Conservation (phyloP, 2,797 vertebrate species). For the Orestias chungarensis region DNA sequence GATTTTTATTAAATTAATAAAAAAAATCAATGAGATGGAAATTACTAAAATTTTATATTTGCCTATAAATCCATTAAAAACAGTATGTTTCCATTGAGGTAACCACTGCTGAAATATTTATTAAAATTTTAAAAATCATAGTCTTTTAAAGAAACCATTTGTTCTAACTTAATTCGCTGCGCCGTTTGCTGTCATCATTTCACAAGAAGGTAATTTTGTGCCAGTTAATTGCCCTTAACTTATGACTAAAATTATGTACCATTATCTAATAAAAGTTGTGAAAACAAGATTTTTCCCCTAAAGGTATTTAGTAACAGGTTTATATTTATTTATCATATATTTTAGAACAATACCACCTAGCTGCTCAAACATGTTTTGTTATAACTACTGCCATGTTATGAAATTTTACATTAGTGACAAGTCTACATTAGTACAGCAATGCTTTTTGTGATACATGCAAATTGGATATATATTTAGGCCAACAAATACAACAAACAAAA, state of each 20-base stretch:
- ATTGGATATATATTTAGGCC: not conserved
- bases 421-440: no score
- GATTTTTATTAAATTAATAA: no score
- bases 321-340: not conserved
- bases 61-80: no score
- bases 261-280: not conserved
- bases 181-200: not conserved
- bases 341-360: no score
- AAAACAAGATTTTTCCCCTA: not conserved
- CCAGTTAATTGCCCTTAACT: not conserved
- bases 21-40: no score
- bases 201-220: not conserved
- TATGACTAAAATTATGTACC: not conserved
- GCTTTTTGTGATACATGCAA: not conserved
- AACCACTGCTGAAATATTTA: no score
- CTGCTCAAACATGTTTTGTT: not conserved
- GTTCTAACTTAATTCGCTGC: not conserved
- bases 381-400: not conserved
- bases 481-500: not conserved
- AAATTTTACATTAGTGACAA: not conserved
- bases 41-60: no score
- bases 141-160: not conserved
- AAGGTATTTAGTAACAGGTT: not conserved
- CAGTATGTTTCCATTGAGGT: no score
- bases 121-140: no score